Base-by-base conservation (phyloP, 2,113 vertebrate species). In the Deroptyus accipitrinus region DNA sequence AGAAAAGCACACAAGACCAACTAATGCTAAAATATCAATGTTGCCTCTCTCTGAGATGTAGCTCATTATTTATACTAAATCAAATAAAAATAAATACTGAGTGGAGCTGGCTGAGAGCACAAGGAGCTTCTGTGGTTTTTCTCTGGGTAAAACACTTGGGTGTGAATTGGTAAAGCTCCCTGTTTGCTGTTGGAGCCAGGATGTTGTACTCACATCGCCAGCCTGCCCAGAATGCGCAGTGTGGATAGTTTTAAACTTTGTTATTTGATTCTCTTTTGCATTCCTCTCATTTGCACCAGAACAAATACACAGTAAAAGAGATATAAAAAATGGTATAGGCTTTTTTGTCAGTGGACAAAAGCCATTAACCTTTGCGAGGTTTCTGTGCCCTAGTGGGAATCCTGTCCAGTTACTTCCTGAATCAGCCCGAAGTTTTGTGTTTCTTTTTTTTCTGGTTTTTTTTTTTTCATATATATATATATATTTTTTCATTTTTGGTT, bases 241-340 rank as follows among this genome's bases (percentile, higher is more conserved):
- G 12, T 62, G 23, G 52, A 12, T 70, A 57, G 90, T 92, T 91
- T 89, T 42, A 27, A 77, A 30, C 4, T 41, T 83, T 51, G 72
- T 72, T 33, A n/a, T 86, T 91, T 67, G 20, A 23, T 76, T 89
- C 9, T 83, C 23, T 92, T 66, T 83, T 83, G 18, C 16, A 55
- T 86, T 92, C 59, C 23, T 86, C 17, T 85, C 19, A 52, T 70
- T 94, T 90, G 18, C 67, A 67, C 88, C 17, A 61, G 54, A 91
- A 61, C 9, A 64, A 95, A 83, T 75, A 46, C 7, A 28, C 3
- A n/a, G 14, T 80, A 51, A 88, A 94, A 64, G 24, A 63, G 37
- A 68, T 72, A 51, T 77, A 54, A 85, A 85, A 89, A 91, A 41
- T 1, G 3, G 23, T n/a, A n/a, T 2, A 27, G 30, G 4, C 5